phyloP scores from a whole-genome alignment of 2,113 vertebrate species.

The Mesembrinibis cayennensis region DNA sequence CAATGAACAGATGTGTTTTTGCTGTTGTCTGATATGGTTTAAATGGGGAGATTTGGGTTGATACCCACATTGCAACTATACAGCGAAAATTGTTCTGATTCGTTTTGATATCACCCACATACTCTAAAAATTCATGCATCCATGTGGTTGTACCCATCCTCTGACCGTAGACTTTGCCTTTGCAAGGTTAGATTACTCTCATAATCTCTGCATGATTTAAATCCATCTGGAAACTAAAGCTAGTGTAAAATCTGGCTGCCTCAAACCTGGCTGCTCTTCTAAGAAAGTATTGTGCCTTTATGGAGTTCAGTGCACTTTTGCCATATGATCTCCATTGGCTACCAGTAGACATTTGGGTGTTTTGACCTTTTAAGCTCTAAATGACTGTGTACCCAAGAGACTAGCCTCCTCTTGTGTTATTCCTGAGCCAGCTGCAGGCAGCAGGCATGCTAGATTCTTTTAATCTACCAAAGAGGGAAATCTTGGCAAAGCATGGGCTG shows the following conservation, averaged over 20 bases:
- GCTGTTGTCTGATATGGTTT: neutral
- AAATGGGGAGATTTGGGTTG: neutral
- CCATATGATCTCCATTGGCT: constrained; percentile 6
- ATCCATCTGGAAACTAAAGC: constrained; percentile 3
- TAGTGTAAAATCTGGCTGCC: constrained; percentile 10
- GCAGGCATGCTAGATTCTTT: neutral
- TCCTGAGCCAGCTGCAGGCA: neutral
- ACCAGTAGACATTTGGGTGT: neutral
- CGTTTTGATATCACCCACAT: neutral
- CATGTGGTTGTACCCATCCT: neutral
- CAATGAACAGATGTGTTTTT: neutral
- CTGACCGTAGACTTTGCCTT: neutral
- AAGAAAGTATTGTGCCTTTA: neutral
- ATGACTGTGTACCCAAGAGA: neutral
- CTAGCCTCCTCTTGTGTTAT: neutral
- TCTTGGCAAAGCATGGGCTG: neutral
- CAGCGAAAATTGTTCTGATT: neutral
- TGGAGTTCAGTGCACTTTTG: neutral
- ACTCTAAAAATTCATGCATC: neutral
- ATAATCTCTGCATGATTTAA: neutral
- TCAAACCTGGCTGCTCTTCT: constrained; percentile 45
- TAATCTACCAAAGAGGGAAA: neutral
- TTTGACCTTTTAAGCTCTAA: constrained; percentile 13
- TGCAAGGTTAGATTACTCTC: neutral
- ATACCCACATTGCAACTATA: neutral